phyloP scores from a whole-genome alignment of 2,113 vertebrate genomes.

The Rhizomys pruinosus region DNA sequence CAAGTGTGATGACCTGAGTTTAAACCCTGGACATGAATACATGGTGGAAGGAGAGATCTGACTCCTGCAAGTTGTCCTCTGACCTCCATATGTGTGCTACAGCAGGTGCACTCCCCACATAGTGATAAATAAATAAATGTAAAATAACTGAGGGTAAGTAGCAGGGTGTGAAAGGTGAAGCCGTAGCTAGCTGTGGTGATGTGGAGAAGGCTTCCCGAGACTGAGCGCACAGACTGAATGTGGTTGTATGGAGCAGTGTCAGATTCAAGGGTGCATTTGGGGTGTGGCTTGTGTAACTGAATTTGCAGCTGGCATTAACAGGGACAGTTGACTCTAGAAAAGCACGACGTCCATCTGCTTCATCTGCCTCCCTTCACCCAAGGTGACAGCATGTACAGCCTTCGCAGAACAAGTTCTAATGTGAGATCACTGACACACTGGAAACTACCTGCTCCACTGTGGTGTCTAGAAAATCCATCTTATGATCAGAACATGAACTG shows the following conservation, averaged over 20 bases:
- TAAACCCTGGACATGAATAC: no score
- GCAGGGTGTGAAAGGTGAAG: no score
- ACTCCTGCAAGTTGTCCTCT: no score
- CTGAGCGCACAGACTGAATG: not conserved
- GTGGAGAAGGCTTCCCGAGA: not conserved
- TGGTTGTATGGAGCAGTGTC: not conserved
- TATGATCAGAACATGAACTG: not conserved
- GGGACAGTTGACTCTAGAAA: not conserved
- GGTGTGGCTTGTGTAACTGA: not conserved
- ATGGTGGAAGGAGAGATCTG: no score
- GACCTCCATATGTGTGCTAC: no score
- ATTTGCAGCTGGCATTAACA: no score
- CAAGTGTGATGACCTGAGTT: no score
- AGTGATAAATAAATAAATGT: no score
- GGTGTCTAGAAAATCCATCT: not conserved
- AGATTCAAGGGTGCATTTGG: not conserved
- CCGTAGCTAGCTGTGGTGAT: no score
- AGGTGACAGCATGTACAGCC: accelerated
- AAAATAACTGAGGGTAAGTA: not conserved
- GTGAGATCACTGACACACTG: not conserved
- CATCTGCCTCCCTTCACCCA: not conserved
- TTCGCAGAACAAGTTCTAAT: not conserved
- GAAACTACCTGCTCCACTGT: not conserved
- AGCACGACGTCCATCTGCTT: not conserved
- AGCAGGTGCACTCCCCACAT: no score